A percentile compares a stretch with the other conserved stretches of the same genome.
These are phyloP conservation scores for Micronycteris hirsuta DNA, from an alignment of 2,113 vertebrate species.

Conservation along the genomic window DNA sequence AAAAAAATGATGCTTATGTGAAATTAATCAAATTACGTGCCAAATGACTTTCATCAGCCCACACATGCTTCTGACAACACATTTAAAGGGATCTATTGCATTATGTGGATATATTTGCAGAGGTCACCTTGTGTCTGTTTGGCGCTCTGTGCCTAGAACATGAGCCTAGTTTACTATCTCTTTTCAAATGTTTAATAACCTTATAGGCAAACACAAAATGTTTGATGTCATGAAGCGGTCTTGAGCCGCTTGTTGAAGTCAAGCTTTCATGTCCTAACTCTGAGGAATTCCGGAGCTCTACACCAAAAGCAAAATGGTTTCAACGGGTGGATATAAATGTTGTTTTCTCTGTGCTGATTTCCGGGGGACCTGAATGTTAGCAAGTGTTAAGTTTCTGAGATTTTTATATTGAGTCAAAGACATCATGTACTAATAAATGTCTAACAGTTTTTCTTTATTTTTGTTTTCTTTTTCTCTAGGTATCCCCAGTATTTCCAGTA, in stretches of 20 bases:
- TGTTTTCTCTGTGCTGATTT: not conserved
- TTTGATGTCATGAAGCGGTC: conserved; percentile 13
- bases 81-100: conserved; percentile 49
- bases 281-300: conserved; percentile 17
- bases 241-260: not conserved
- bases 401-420: conserved; percentile 13
- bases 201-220: conserved; percentile 35
- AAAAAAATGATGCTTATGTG: conserved; percentile 80
- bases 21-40: conserved; percentile 86
- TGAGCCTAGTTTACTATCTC: conserved; percentile 58
- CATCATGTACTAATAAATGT: not conserved
- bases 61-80: conserved; percentile 74
- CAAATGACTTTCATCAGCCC: conserved; percentile 82
- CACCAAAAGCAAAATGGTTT: not conserved
- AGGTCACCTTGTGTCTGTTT: conserved; percentile 47
- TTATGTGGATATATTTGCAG: conserved; percentile 43
- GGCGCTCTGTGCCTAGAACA: conserved; percentile 43
- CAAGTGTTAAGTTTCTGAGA: not conserved
- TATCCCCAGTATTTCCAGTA: conserved; percentile 96
- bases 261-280: conserved; percentile 35
- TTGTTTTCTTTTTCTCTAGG: conserved; percentile 85
- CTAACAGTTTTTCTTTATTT: conserved; percentile 72
- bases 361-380: conserved; percentile 26
- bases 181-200: conserved; percentile 58
- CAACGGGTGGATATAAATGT: not conserved